Base-by-base conservation (phyloP, 1,140 invertebrate genomes). In the Cheumatopsyche charites region DNA sequence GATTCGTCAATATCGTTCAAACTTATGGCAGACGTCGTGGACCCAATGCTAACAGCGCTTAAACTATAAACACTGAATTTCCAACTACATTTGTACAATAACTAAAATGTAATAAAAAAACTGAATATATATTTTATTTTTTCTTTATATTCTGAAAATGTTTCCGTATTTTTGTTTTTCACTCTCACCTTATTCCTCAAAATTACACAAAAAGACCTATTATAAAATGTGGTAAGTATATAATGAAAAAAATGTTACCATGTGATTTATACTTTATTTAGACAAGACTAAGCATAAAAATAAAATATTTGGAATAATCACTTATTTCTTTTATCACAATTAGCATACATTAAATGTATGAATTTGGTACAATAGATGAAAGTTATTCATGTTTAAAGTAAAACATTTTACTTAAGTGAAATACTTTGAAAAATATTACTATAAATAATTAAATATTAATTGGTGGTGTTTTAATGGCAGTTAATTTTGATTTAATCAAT, bases 1-100 rank as follows among this genome's bases (percentile, higher is more conserved):
- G 83, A 80, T 99, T 99, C 82, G 95, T 98, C 23, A 98, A 98
- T 82, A 93, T 98, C 80, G 96, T 98, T 6, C 91, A 94, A 80
- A 91, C 92, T 68, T 98, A 95, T 80, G 96, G 98, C 76, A 93
- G 96, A 79, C 91, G 94, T 81, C 94, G 95, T 83, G 98, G 98
- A 85, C 98, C 98, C 75, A 99, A 99, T 86, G 94, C 96, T 78
- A 98, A 98, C 83, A 91, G 47, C 26, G 66, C 93, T 42, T 89
- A 89, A 84, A 78, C 78, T 43, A 26, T 47, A 12, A 15, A 15
- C 13, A 47, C 19, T 43, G 21, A 17, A 45, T 67, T 23, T 19
- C 7, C 9, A 26, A 42, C 11, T 26, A 43, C 6, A 73, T 73
- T 75, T 75, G 73, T 74, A 74, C 63, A 65, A 58, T 73, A 73